A percentile compares a stretch with the other conserved stretches of the same genome.
Evolutionary conservation across 2,888 invertebrate genomes (phyloP).

Genomic region (Drosophila pseudotakahashii): DNA sequence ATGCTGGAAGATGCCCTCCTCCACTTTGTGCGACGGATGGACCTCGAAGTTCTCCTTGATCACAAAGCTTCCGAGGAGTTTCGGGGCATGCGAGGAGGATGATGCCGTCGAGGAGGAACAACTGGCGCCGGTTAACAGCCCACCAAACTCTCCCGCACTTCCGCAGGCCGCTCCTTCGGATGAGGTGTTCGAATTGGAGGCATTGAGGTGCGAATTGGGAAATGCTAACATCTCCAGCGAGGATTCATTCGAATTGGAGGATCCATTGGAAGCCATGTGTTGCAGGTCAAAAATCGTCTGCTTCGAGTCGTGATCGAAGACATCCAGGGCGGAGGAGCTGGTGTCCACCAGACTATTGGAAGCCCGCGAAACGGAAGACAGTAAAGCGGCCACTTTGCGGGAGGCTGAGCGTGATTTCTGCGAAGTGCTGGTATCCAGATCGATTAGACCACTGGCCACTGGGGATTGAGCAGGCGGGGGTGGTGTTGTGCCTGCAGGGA

Average conservation of each 20-base stretch:
- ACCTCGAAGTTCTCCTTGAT: conserved; percentile 84
- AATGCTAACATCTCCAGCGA: conserved; percentile 82
- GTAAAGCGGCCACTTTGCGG: conserved; percentile 76
- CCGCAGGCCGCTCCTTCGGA: conserved; percentile 82
- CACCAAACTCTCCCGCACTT: conserved; percentile 75
- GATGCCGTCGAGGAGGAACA: conserved; percentile 54
- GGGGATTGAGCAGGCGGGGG: conserved; percentile 65
- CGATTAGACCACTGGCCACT: conserved; percentile 73
- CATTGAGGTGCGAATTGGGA: conserved; percentile 82
- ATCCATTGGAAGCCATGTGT: conserved; percentile 75
- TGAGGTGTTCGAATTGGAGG: conserved; percentile 83
- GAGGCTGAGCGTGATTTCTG: conserved; percentile 82
- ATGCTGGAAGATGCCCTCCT: conserved; percentile 84
- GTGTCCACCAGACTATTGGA: conserved; percentile 79
- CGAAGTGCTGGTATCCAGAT: conserved; percentile 81
- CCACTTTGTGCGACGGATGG: conserved; percentile 84
- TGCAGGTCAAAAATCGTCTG: conserved; percentile 83
- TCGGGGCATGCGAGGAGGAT: conserved; percentile 74
- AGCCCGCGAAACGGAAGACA: conserved; percentile 77
- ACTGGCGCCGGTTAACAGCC: conserved; percentile 59
- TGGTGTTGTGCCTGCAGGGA: conserved; percentile 41
- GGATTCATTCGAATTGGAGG: conserved; percentile 83
- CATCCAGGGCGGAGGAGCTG: conserved; percentile 78
- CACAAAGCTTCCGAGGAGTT: conserved; percentile 81
- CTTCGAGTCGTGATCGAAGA: conserved; percentile 84